Evolutionary conservation across 64 coral and sea anemone genomes (phyloP).

Genomic region (Platygyra sinensis): DNA sequence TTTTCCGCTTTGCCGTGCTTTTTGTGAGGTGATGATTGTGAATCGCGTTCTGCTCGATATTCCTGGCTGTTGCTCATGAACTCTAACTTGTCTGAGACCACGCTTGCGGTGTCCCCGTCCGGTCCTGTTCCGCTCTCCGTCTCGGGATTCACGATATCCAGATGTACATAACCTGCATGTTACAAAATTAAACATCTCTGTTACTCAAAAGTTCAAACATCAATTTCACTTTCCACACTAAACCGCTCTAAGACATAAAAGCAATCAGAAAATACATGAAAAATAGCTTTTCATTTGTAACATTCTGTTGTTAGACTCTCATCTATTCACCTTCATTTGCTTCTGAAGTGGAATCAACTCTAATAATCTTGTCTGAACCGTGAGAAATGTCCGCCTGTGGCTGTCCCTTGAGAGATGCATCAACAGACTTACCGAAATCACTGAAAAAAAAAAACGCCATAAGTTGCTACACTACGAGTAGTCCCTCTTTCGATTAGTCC

Average conservation of each 20-base stretch:
- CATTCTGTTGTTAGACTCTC: no score
- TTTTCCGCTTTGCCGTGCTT: slow-evolving; percentile 21
- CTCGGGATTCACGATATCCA: slow-evolving; percentile 31
- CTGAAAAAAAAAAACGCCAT: not conserved
- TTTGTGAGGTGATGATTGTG: not conserved
- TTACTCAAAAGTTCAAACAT: no score
- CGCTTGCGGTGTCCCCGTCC: slow-evolving; percentile 6
- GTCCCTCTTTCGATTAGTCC: no score
- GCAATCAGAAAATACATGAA: no score
- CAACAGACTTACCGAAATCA: not conserved
- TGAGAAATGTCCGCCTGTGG: not conserved
- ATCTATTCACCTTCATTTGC: slow-evolving; percentile 11
- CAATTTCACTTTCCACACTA: no score
- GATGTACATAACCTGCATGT: slow-evolving; percentile 27
- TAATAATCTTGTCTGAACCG: not conserved
- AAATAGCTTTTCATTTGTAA: not conserved
- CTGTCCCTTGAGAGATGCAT: not conserved
- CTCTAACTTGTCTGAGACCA: not conserved
- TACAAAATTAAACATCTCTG: not conserved
- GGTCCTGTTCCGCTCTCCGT: not conserved
- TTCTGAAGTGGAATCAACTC: slow-evolving; percentile 18
- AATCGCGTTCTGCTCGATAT: not conserved
- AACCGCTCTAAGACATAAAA: no score
- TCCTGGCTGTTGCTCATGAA: slow-evolving; percentile 28
- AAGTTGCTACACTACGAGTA: not conserved